Evolutionary conservation across 2,797 vertebrate species (phyloP).

Genomic region (Intellagama lesueurii): DNA sequence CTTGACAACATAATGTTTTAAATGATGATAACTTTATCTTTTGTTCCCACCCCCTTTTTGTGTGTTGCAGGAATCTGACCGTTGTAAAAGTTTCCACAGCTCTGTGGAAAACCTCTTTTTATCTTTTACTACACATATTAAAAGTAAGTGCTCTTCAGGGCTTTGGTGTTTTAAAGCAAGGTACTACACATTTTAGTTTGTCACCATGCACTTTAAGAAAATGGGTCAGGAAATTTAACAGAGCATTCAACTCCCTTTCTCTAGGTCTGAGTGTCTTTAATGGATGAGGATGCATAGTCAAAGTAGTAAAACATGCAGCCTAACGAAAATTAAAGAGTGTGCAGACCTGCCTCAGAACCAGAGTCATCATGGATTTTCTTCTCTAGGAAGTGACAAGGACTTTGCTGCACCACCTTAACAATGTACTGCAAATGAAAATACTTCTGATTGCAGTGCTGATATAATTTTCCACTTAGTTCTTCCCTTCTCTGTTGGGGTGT

Average conservation of each 20-base stretch:
- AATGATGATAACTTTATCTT: conserved; percentile 35
- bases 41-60: neutral
- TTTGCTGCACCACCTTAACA: too few species aligned
- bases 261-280: neutral
- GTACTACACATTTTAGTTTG: too few species aligned
- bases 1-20: conserved; percentile 18
- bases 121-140: conserved; percentile 85
- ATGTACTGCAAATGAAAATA: neutral
- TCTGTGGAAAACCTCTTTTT: conserved; percentile 90
- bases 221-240: neutral
- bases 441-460: neutral
- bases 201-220: conserved; percentile 9
- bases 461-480: neutral
- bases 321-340: neutral
- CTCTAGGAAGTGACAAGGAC: too few species aligned
- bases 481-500: neutral
- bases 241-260: neutral
- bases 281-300: neutral
- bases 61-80: conserved; percentile 79
- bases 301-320: neutral
- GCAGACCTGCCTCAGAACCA: neutral
- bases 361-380: neutral
- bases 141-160: conserved; percentile 83
- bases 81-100: conserved; percentile 84
- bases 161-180: conserved; percentile 39